Evolutionary conservation across 2,888 invertebrate species (phyloP).

Genomic region (Trilocha varians): DNA sequence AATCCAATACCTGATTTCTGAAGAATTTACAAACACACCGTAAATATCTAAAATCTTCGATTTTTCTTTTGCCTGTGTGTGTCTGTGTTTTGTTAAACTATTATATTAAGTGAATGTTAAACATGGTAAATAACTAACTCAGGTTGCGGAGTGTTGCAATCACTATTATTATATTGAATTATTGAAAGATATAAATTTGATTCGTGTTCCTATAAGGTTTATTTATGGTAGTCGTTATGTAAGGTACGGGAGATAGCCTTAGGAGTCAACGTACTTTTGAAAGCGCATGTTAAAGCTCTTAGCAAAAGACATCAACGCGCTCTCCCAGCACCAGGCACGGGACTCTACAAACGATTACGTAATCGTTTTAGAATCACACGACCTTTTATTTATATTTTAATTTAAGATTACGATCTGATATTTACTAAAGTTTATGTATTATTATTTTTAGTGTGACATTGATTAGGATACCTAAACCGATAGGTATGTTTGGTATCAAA

Average conservation of each 20-base stretch:
- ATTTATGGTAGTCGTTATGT: background rate
- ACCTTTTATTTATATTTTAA: too few relatives aligned
- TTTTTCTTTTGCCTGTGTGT: too few relatives aligned
- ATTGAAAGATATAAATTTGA: background rate
- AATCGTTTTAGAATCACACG: background rate
- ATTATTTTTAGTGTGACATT: too few relatives aligned
- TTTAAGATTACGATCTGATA: too few relatives aligned
- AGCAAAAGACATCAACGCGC: constrained; percentile 68
- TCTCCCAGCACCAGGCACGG: constrained; percentile 20
- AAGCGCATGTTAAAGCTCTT: constrained; percentile 44
- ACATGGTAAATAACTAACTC: constrained; percentile 3
- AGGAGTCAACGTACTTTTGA: constrained; percentile 52
- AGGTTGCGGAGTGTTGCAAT: constrained; percentile 13
- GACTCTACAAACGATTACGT: constrained; percentile 6
- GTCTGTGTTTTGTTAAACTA: too few relatives aligned
- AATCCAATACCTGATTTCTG: too few relatives aligned
- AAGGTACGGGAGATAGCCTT: constrained; percentile 15
- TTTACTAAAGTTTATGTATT: too few relatives aligned
- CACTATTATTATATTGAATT: background rate
- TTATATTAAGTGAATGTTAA: too few relatives aligned
- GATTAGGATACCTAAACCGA: too few relatives aligned
- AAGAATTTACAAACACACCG: too few relatives aligned
- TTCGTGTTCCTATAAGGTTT: background rate
- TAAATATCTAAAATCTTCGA: too few relatives aligned
- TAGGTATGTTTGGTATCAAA: too few relatives aligned